These are phyloP conservation scores for Diplazon laetatorius DNA, from an alignment of 2,888 invertebrate species.

Conservation along the genomic window DNA sequence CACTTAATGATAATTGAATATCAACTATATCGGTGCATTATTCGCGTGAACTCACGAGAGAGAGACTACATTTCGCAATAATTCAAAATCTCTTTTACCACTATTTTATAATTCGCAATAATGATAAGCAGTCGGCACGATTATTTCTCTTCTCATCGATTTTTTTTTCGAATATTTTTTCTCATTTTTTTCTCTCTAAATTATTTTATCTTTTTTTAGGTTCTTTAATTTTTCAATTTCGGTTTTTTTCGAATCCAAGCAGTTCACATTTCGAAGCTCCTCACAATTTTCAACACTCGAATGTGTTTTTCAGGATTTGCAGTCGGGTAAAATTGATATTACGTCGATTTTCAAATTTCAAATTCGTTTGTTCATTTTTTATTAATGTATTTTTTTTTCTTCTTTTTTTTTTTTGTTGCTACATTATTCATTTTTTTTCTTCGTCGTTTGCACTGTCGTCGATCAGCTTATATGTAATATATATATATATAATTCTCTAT, in stretches of 20 bases:
- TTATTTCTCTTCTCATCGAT: constrained; percentile 18
- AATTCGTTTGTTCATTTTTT: too few species aligned
- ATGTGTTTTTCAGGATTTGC: constrained; percentile 28
- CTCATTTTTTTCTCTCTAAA: too few species aligned
- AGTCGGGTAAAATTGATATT: too few species aligned
- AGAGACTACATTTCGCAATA: constrained; percentile 59
- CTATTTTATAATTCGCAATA: constrained; percentile 49
- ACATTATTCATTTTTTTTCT: too few species aligned
- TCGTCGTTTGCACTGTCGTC: background rate
- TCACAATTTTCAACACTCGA: constrained; percentile 46
- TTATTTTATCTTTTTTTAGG: too few species aligned
- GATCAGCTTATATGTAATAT: background rate
- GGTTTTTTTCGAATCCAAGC: constrained; percentile 42
- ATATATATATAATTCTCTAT: too few species aligned
- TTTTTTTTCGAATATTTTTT: background rate
- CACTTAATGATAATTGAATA: constrained; percentile 48
- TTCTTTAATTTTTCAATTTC: too few species aligned
- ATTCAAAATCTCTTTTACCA: constrained; percentile 52
- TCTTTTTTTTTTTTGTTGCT: background rate
- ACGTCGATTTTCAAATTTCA: too few species aligned
- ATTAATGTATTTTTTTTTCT: constrained; percentile 12
- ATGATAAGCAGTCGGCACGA: constrained; percentile 48
- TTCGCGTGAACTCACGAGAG: constrained; percentile 57
- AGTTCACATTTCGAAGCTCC: constrained; percentile 30
- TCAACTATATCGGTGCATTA: constrained; percentile 59